Base-by-base conservation (phyloP, 2,888 invertebrate species). In the Tricholauxania praeusta region DNA sequence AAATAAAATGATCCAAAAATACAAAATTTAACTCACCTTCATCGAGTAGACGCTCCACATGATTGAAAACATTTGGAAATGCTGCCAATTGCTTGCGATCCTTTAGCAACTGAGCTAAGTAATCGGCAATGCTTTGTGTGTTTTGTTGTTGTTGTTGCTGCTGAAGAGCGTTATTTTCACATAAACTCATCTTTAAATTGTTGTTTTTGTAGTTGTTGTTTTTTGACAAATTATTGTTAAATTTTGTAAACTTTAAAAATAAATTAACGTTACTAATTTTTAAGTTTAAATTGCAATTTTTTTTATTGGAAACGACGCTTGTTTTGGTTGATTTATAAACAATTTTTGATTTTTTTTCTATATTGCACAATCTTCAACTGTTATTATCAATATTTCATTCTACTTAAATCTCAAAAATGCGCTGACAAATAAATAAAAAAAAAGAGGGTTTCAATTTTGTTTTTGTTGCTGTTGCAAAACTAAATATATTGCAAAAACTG, bases 51-150 rank as follows among this genome's bases (percentile, higher is more conserved):
- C 99, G 93, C 90, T 99, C 99, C 89, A 98, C 94, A 91, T 99
- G 99, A 90, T 97, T 94, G 91, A 99, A 99, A 89, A 99, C 96
- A 92, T 98, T 98, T 83, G 99, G 99, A 91, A 99, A 98, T 88
- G 98, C 98, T 87, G 97, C 97, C 89, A 99, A 92, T 91, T 99
- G 98, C 91, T 99, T 99, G 91, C 98, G 96, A 93, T 99, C 99
- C 93, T 99, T 99, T 89, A 99, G 93, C 91, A 99, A 93, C 91
- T 99, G 99, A 89, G 99, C 98, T 92, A 99, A 92, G 91, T 99
- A 99, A 91, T 99, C 99, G 90, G 99, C 97, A 91, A 96, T 96
- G 91, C 96, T 96, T 89, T 96, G 96, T 90, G 96, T 96, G 88
- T 94, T 94, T 85, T 92, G 91, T 80, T 85, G 86, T 79, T 86